Percentiles rank a stretch among this genome's conserved stretches.
These are phyloP conservation scores for Patiria pectinifera DNA, from an alignment of 53 echinoderm and acorn worm species.

Conservation along the genomic window DNA sequence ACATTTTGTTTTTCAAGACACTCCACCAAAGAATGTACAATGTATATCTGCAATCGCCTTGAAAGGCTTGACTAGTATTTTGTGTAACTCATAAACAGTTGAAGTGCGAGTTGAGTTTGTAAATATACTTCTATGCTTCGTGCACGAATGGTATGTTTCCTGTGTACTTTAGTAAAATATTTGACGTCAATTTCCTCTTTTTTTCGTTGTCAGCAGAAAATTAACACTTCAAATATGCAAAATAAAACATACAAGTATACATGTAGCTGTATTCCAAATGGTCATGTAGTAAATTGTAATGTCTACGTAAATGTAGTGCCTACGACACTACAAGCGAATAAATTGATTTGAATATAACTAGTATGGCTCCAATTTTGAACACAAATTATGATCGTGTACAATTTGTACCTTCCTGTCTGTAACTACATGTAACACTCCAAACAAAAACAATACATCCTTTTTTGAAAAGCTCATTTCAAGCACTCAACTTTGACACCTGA, in stretches of 20 bases:
- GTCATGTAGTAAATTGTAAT: no score
- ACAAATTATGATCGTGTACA: neutral
- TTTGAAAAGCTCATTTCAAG: neutral
- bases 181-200: neutral
- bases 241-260: neutral
- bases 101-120: neutral
- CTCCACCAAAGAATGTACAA: neutral
- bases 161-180: neutral
- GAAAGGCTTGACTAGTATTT: neutral
- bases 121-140: neutral
- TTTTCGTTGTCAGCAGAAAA: no score
- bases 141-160: neutral
- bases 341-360: neutral
- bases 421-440: neutral
- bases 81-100: neutral
- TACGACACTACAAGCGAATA: neutral
- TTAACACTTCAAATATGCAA: neutral
- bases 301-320: no score
- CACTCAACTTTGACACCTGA: neutral
- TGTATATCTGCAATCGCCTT: neutral
- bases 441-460: neutral
- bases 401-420: neutral
- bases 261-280: neutral
- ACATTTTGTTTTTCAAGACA: neutral
- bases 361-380: neutral